Conservation (phyloP, 2,888 invertebrate genomes). For the Drosophila mimica region DNA sequence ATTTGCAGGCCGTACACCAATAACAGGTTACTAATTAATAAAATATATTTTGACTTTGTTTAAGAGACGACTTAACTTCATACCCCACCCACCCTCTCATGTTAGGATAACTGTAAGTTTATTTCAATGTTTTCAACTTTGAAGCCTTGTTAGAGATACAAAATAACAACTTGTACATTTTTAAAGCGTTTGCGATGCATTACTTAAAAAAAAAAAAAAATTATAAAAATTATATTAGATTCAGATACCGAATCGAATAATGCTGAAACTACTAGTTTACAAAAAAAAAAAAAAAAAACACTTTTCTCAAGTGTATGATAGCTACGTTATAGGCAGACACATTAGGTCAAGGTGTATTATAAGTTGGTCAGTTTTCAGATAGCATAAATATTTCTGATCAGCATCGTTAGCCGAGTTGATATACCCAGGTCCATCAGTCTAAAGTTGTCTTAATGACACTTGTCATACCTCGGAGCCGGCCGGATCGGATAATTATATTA, state of each 20-base stretch:
- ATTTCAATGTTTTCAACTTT: background rate
- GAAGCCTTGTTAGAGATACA: background rate
- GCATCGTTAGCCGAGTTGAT: background rate
- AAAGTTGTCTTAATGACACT: background rate
- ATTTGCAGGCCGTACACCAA: conserved; percentile 2
- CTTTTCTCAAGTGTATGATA: background rate
- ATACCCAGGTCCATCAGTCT: background rate
- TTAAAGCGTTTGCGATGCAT: background rate
- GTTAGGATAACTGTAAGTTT: background rate
- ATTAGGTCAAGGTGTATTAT: background rate
- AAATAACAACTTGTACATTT: background rate
- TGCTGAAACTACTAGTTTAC: background rate
- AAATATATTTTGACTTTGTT: background rate
- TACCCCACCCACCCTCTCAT: no score
- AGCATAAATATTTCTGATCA: background rate
- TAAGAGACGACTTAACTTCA: background rate
- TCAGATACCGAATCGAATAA: background rate
- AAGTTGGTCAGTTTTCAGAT: background rate
- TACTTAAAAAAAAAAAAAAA: background rate
- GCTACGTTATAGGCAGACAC: background rate
- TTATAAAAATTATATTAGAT: conserved; percentile 1
- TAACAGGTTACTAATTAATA: background rate
- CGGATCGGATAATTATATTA: background rate
- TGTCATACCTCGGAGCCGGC: background rate
- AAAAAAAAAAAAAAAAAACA: background rate